phyloP scores from a whole-genome alignment of 2,797 vertebrate species.

The Micropoecilia bifurca region DNA sequence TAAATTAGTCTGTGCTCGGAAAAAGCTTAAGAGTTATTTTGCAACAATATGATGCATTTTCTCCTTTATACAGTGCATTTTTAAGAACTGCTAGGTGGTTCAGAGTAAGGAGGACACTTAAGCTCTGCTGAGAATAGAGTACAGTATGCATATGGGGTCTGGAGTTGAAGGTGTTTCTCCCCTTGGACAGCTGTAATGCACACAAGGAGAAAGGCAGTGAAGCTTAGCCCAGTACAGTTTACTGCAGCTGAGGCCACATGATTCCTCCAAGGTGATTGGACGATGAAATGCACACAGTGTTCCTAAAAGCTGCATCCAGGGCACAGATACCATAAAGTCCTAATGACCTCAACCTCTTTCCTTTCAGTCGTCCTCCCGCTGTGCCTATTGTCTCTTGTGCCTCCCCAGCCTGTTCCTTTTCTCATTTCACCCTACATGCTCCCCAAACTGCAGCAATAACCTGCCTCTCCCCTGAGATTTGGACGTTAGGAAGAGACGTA shows the following conservation, averaged over 20 bases:
- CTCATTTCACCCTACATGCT: slow-evolving; percentile 29
- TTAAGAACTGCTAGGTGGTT: neutral
- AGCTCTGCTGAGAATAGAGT: slow-evolving; percentile 6
- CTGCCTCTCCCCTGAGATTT: slow-evolving; percentile 27
- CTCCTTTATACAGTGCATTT: neutral
- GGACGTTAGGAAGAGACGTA: slow-evolving; percentile 21
- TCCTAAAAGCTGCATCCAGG: slow-evolving; percentile 68
- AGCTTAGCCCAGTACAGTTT: slow-evolving; percentile 65
- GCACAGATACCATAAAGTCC: slow-evolving; percentile 67
- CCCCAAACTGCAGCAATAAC: slow-evolving; percentile 60
- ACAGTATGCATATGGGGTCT: slow-evolving; percentile 16
- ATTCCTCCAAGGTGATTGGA: slow-evolving; percentile 70
- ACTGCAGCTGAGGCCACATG: slow-evolving; percentile 54
- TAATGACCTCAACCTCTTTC: slow-evolving; percentile 51
- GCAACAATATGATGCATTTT: neutral
- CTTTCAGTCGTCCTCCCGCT: slow-evolving; percentile 13
- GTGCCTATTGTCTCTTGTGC: slow-evolving; percentile 19
- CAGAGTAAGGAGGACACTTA: neutral
- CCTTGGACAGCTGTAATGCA: slow-evolving; percentile 39
- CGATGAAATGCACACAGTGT: slow-evolving; percentile 32
- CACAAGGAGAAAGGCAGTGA: slow-evolving; percentile 46
- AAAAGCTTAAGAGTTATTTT: neutral
- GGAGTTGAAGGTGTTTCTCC: slow-evolving; percentile 33
- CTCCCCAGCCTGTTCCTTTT: slow-evolving; percentile 18
- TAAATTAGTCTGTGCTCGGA: neutral